phyloP scores from a whole-genome alignment of 2,888 invertebrate species.

The Nephrotoma flavescens region DNA sequence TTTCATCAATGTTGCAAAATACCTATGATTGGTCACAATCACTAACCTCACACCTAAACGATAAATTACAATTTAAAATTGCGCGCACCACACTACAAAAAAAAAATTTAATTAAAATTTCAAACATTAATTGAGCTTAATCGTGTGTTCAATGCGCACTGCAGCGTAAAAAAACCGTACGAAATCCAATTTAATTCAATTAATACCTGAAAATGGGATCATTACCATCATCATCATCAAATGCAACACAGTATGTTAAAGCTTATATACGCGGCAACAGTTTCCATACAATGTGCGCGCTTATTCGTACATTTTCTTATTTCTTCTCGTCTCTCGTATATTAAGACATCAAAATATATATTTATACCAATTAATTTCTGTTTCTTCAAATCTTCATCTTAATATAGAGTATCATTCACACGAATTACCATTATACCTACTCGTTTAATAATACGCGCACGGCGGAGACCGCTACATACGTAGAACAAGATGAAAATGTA shows the following conservation, averaged over 20 bases:
- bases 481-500: neutral
- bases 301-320: neutral
- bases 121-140: neutral
- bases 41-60: neutral
- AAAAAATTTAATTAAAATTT: neutral
- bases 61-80: neutral
- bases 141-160: neutral
- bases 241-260: no score
- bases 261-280: no score
- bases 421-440: neutral
- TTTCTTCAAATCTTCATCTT: neutral
- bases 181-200: neutral
- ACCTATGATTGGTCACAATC: neutral
- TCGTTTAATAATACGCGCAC: neutral
- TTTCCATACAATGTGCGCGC: neutral
- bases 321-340: neutral
- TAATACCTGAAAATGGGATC: neutral
- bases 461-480: neutral
- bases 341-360: neutral
- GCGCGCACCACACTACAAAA: neutral
- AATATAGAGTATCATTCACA: neutral
- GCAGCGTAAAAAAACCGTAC: neutral
- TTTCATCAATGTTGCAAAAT: neutral
- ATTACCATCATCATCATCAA: neutral
- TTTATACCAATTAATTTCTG: neutral